Conservation (phyloP, 2,113 vertebrate genomes). For the Proteles cristata region DNA sequence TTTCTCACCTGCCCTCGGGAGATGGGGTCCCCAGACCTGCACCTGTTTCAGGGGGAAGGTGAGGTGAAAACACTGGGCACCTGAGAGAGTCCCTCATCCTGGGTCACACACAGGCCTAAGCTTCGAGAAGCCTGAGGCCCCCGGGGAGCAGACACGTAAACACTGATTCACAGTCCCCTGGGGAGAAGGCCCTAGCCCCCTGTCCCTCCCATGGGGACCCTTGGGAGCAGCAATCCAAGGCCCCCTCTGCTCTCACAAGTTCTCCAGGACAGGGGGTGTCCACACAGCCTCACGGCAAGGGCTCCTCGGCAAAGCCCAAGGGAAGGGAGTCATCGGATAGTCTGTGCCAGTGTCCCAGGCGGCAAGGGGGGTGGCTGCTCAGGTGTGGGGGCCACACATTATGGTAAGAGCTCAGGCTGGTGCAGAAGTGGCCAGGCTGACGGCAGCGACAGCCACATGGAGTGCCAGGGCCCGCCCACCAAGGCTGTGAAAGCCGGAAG, state of each 20-base stretch:
- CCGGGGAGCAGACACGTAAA: neutral
- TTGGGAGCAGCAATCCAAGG: neutral
- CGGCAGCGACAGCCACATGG: neutral
- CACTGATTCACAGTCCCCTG: neutral
- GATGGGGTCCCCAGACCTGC: neutral
- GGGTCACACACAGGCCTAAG: neutral
- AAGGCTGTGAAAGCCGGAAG: neutral
- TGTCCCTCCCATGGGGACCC: accelerated
- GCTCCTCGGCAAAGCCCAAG: neutral
- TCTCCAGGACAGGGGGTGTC: neutral
- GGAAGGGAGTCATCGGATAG: accelerated
- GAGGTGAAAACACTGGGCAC: neutral
- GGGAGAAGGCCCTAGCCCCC: neutral
- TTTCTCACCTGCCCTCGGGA: neutral
- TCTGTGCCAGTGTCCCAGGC: accelerated
- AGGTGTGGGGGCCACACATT: accelerated
- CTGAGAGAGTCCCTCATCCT: too few species aligned
- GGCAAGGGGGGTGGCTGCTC: accelerated
- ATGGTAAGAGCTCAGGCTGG: neutral
- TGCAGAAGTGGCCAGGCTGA: neutral
- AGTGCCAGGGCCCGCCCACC: neutral
- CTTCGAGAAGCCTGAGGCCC: neutral
- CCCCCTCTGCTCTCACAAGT: neutral
- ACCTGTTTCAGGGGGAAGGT: neutral
- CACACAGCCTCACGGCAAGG: accelerated